Percentiles rank a stretch among this genome's conserved stretches.
These are phyloP conservation scores for Vidua macroura DNA, from an alignment of 2,113 vertebrate species.

Conservation along the genomic window DNA sequence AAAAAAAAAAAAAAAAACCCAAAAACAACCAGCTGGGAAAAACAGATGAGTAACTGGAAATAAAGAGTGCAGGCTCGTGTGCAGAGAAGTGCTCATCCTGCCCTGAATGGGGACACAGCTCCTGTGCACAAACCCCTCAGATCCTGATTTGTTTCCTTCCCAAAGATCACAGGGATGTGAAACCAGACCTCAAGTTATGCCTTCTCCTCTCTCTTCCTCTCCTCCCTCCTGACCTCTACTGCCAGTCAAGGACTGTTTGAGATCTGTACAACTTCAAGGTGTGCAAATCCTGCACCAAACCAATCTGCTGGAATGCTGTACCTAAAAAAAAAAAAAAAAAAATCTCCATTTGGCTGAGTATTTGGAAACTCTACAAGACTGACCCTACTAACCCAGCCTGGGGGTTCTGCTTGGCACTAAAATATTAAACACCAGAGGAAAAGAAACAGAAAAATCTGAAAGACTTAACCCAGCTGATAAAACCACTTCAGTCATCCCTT, in stretches of 20 bases:
- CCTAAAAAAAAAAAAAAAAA: background rate
- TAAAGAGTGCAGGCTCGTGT: background rate
- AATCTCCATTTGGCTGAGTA: background rate
- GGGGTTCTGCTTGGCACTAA: background rate
- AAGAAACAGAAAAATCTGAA: background rate
- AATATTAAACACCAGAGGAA: background rate
- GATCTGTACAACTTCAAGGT: background rate
- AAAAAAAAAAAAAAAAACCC: background rate
- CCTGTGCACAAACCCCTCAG: background rate
- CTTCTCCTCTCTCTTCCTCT: background rate
- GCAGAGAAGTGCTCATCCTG: background rate
- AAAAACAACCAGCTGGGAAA: background rate
- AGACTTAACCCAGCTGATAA: background rate
- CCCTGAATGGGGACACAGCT: background rate
- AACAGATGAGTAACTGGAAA: background rate
- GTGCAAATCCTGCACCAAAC: background rate
- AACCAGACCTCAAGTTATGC: background rate
- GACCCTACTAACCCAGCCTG: background rate
- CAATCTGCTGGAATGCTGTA: background rate
- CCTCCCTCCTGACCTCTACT: background rate
- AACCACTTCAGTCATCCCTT: background rate
- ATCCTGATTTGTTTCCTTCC: background rate
- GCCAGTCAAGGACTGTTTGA: background rate
- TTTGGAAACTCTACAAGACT: background rate
- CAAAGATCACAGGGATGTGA: background rate